Percentiles rank a stretch among this genome's conserved stretches.
Evolutionary conservation across 2,797 vertebrate genomes (phyloP).

Genomic region (Paedocypris micromegethes): DNA sequence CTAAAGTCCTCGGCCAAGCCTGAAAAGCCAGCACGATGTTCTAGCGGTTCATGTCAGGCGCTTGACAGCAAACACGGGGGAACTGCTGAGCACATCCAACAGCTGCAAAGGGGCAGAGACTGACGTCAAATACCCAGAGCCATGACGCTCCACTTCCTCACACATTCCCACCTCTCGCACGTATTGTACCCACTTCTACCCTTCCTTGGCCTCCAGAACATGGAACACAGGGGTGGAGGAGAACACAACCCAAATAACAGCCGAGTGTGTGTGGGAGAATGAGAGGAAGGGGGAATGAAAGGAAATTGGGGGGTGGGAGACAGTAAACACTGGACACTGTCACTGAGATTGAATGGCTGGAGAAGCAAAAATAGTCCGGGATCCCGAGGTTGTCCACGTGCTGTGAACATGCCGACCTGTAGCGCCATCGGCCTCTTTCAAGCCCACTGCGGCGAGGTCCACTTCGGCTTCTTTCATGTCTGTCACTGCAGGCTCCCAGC

Average conservation of each 20-base stretch:
- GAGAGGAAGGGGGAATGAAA: conserved; percentile 10
- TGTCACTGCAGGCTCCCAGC: conserved; percentile 61
- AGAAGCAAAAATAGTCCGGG: conserved; percentile 18
- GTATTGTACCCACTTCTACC: conserved; percentile 58
- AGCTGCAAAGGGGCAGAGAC: conserved; percentile 79
- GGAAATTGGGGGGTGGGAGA: conserved; percentile 12
- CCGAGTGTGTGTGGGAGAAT: conserved; percentile 45
- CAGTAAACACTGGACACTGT: conserved; percentile 4
- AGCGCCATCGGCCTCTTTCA: conserved; percentile 47
- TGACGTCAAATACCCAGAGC: conserved; percentile 67
- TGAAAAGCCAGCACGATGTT: too few relatives aligned
- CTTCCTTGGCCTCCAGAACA: conserved; percentile 59
- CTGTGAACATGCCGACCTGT: conserved; percentile 34
- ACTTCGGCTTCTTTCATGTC: conserved; percentile 66
- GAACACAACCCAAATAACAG: conserved; percentile 51
- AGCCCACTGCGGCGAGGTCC: conserved; percentile 46
- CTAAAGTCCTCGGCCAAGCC: too few relatives aligned
- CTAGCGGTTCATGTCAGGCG: not conserved
- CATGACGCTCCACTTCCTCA: conserved; percentile 73
- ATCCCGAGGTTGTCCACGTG: conserved; percentile 31
- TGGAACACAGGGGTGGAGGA: conserved; percentile 31
- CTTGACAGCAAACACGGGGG: conserved; percentile 31
- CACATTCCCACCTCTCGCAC: conserved; percentile 49
- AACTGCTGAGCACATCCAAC: conserved; percentile 70
- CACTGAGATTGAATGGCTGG: conserved; percentile 19